Conservation (phyloP, 2,888 invertebrate species). For the Phortica okadai region DNA sequence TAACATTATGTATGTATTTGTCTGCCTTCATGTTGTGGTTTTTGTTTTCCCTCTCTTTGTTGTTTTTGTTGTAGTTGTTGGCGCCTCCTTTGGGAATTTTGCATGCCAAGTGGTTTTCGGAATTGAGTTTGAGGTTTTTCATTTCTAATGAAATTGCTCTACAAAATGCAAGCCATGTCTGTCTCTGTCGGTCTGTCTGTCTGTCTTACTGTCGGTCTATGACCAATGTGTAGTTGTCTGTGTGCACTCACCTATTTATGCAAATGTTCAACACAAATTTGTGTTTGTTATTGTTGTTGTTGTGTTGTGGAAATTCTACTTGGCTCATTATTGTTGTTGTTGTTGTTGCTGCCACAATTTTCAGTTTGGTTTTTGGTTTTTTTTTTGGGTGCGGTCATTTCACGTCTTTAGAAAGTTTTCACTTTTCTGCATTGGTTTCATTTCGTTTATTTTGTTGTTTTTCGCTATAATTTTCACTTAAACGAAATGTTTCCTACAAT, state of each 20-base stretch:
- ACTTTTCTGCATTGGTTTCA: conserved; percentile 16
- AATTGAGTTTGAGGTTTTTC: conserved; percentile 1
- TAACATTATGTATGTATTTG: background rate
- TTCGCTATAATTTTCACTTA: conserved; percentile 22
- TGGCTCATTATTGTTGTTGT: conserved; percentile 8
- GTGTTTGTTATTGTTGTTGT: background rate
- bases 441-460: conserved; percentile 18
- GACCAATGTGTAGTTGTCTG: background rate
- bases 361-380: conserved; percentile 2
- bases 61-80: conserved; percentile 7
- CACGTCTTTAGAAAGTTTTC: conserved; percentile 34
- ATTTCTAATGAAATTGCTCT: conserved; percentile 21
- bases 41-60: background rate
- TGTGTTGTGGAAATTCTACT: conserved; percentile 19
- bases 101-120: conserved; percentile 29
- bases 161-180: conserved; percentile 14
- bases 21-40: background rate
- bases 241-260: conserved; percentile 23
- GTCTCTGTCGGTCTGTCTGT: background rate
- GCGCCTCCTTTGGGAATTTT: conserved; percentile 32
- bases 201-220: conserved; percentile 6
- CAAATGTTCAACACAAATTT: conserved; percentile 6
- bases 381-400: conserved; percentile 26
- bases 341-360: conserved; percentile 10
- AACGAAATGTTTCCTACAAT: conserved; percentile 21